phyloP scores from a whole-genome alignment of 2,113 vertebrate species.

The Todiramphus chloris region DNA sequence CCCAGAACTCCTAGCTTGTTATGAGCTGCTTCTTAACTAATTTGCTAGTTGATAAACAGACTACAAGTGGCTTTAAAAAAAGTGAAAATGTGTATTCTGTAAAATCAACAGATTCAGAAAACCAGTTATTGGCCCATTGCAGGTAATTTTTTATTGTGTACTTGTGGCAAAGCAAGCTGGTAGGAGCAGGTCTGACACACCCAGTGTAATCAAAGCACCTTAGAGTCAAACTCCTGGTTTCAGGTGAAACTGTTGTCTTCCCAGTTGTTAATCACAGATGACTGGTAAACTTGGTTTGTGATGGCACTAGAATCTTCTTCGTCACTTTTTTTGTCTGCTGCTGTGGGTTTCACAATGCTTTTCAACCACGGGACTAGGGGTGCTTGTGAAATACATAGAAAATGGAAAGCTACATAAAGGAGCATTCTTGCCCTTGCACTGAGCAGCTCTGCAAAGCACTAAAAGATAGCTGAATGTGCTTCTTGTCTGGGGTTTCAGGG shows the following conservation, averaged over 20 bases:
- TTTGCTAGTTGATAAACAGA: background rate
- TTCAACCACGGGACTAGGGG: background rate
- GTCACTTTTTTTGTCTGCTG: background rate
- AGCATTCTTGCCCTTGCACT: background rate
- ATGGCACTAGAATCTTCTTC: background rate
- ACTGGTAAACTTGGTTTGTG: background rate
- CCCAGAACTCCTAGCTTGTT: background rate
- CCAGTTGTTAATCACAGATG: background rate
- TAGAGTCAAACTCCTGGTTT: conserved; percentile 1
- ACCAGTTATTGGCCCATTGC: background rate
- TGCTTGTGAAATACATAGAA: background rate
- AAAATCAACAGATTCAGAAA: background rate
- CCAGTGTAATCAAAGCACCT: background rate
- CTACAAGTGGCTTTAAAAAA: background rate
- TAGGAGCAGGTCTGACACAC: background rate
- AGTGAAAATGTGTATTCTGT: background rate
- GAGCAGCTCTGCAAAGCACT: background rate
- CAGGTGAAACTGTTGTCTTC: background rate
- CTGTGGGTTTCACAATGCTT: background rate
- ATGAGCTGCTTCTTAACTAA: background rate
- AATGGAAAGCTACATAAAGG: background rate
- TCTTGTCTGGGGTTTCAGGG: background rate
- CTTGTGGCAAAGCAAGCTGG: background rate
- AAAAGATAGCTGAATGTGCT: background rate
- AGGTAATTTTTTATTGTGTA: background rate